These are phyloP conservation scores for Rhinatrema bivittatum DNA, from an alignment of 2,797 vertebrate species.

Conservation along the genomic window DNA sequence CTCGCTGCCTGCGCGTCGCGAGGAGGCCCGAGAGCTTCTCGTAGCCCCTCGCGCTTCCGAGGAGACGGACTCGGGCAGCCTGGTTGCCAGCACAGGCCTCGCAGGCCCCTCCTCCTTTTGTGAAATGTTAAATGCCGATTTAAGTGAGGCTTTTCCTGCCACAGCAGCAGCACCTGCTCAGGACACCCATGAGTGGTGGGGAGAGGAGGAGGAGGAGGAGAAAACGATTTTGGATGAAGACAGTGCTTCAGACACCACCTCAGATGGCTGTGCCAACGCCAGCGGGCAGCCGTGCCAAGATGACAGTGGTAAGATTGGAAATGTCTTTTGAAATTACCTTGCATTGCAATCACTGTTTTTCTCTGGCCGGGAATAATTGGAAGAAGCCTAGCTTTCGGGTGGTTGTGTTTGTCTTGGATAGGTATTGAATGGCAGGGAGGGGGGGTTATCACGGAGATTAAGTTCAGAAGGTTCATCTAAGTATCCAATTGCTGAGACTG, in stretches of 20 bases:
- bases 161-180: slow-evolving; percentile 32
- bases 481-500: too few species aligned
- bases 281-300: slow-evolving; percentile 57
- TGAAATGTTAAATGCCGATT: slow-evolving; percentile 44
- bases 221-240: slow-evolving; percentile 31
- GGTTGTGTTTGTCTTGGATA: too few species aligned
- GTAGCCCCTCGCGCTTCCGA: slow-evolving; percentile 41
- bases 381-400: too few species aligned
- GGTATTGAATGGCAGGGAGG: too few species aligned
- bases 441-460: too few species aligned
- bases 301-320: slow-evolving; percentile 67
- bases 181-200: slow-evolving; percentile 25
- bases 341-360: not conserved
- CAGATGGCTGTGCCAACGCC: slow-evolving; percentile 36
- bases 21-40: slow-evolving; percentile 44
- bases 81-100: slow-evolving; percentile 47
- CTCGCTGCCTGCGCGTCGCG: slow-evolving; percentile 20
- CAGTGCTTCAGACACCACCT: slow-evolving; percentile 49
- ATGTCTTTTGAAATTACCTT: not conserved
- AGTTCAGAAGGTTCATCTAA: too few species aligned
- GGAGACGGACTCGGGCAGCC: slow-evolving; percentile 39
- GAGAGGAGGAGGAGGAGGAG: slow-evolving; percentile 35
- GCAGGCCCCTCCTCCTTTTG: slow-evolving; percentile 47
- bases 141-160: slow-evolving; percentile 44
- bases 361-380: too few species aligned